These are phyloP conservation scores for Neomonachus schauinslandi DNA, from an alignment of 2,113 vertebrate genomes.

Conservation along the genomic window DNA sequence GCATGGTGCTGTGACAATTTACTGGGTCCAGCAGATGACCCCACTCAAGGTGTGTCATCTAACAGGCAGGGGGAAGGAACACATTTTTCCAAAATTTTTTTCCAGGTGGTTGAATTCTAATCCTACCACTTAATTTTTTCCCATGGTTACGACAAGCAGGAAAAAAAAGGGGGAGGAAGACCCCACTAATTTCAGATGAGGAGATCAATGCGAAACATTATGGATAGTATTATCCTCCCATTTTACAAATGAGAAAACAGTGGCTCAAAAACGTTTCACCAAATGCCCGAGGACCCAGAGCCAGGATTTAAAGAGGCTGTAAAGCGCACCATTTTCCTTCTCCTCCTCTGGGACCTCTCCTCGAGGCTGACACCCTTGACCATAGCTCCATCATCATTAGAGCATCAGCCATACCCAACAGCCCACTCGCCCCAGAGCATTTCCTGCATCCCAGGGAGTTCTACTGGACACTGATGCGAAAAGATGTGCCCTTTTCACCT, in stretches of 20 bases:
- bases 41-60: too few relatives aligned
- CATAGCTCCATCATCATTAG: not conserved
- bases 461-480: not conserved
- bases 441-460: not conserved
- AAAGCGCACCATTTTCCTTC: not conserved
- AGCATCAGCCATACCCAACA: not conserved
- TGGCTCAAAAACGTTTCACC: not conserved
- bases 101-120: not conserved
- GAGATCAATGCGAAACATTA: not conserved
- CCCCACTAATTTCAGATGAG: not conserved
- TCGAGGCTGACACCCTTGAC: not conserved
- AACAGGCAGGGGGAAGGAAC: not conserved
- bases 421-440: not conserved
- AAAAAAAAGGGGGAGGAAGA: not conserved
- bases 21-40: not conserved
- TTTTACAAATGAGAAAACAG: not conserved
- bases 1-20: too few relatives aligned
- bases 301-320: not conserved
- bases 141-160: not conserved
- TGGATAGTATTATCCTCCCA: not conserved
- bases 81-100: not conserved
- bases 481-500: not conserved
- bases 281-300: not conserved
- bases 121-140: not conserved
- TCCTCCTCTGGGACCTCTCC: not conserved